Evolutionary conservation across 1,140 invertebrate species (phyloP).

Genomic region (Anastrepha obliqua): DNA sequence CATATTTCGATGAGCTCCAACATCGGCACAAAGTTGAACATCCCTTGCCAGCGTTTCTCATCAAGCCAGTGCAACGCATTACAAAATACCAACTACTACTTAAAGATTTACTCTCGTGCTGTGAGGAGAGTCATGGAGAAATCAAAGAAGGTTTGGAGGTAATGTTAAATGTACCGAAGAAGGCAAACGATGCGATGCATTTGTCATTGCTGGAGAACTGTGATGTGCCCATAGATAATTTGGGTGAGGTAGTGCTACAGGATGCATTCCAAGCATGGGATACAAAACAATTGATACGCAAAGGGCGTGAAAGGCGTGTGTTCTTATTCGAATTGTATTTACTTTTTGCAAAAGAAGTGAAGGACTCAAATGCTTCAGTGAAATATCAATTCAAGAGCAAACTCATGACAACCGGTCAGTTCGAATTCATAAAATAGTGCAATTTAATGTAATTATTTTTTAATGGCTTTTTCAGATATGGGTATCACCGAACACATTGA

Average conservation of each 20-base stretch:
- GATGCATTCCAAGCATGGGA: constrained; percentile 98
- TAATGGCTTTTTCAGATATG: constrained; percentile 78
- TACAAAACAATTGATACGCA: constrained; percentile 96
- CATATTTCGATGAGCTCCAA: constrained; percentile 92
- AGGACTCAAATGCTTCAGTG: constrained; percentile 94
- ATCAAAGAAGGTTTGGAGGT: constrained; percentile 98
- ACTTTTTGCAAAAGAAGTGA: constrained; percentile 97
- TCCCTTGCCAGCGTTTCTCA: constrained; percentile 96
- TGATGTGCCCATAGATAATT: constrained; percentile 91
- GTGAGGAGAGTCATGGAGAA: constrained; percentile 96
- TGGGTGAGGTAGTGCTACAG: constrained; percentile 92
- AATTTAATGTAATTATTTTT: not conserved
- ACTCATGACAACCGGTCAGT: constrained; percentile 84
- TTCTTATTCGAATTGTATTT: constrained; percentile 99
- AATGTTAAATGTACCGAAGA: constrained; percentile 99
- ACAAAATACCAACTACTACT: constrained; percentile 99
- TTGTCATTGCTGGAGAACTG: constrained; percentile 96
- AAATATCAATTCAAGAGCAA: constrained; percentile 98
- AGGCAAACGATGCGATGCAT: constrained; percentile 99
- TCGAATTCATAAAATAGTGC: constrained; percentile 51
- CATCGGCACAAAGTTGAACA: constrained; percentile 89
- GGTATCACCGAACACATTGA: constrained; percentile 99
- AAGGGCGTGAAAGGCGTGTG: constrained; percentile 95
- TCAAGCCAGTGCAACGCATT: constrained; percentile 99
- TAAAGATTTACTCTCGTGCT: constrained; percentile 96